Evolutionary conservation across 2,888 invertebrate genomes (phyloP).

Genomic region (Eueremaeus valkanovi): DNA sequence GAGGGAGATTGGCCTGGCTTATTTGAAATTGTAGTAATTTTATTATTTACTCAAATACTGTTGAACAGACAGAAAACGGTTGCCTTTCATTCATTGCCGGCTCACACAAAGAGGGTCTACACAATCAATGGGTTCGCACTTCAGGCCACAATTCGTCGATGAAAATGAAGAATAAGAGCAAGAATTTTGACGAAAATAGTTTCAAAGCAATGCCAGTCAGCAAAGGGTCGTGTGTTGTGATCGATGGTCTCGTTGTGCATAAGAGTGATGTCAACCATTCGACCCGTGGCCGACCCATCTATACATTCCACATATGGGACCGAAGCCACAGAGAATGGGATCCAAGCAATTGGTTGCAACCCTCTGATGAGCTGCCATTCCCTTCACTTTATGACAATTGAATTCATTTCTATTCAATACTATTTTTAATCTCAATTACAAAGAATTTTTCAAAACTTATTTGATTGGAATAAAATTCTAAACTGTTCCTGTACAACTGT

Average conservation of each 20-base stretch:
- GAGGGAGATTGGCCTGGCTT: no score
- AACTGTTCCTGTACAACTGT: no score
- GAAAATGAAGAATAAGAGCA: slow-evolving; percentile 62
- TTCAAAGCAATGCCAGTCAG: slow-evolving; percentile 77
- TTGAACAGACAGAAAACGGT: slow-evolving; percentile 72
- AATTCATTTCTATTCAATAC: no score
- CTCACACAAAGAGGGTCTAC: slow-evolving; percentile 77
- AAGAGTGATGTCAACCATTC: slow-evolving; percentile 83
- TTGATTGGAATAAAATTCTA: no score
- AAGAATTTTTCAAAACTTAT: no score
- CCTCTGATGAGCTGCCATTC: slow-evolving; percentile 41
- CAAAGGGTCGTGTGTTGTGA: slow-evolving; percentile 80
- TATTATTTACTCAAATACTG: background rate
- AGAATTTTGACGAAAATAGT: slow-evolving; percentile 59
- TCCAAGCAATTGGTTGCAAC: slow-evolving; percentile 65
- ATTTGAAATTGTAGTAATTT: no score
- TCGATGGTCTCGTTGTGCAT: slow-evolving; percentile 91
- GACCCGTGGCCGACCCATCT: slow-evolving; percentile 77
- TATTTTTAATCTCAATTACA: no score
- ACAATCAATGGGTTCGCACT: slow-evolving; percentile 60
- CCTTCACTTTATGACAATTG: slow-evolving; percentile 38
- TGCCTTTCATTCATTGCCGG: slow-evolving; percentile 88
- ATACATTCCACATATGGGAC: slow-evolving; percentile 92
- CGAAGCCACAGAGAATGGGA: slow-evolving; percentile 69
- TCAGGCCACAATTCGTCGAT: slow-evolving; percentile 58